A percentile compares a stretch with the other conserved stretches of the same genome.
Evolutionary conservation across 2,797 vertebrate species (phyloP).

Genomic region (Phoebastria nigripes): DNA sequence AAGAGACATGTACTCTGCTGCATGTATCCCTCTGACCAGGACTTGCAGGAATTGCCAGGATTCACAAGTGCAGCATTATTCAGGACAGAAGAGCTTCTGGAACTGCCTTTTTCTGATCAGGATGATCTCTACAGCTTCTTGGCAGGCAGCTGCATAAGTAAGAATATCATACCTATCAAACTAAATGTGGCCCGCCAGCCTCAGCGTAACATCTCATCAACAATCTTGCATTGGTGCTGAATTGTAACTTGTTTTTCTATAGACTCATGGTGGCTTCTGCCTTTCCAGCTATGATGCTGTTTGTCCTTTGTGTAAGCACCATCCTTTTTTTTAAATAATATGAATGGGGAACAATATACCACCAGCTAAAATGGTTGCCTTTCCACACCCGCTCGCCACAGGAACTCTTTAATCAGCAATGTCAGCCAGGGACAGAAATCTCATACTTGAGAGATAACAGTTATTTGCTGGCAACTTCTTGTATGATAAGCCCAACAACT

Average conservation of each 20-base stretch:
- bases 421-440: constrained; percentile 41
- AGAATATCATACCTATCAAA: background rate
- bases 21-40: background rate
- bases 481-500: constrained; percentile 36
- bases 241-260: background rate
- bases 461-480: constrained; percentile 49
- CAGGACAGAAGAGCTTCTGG: background rate
- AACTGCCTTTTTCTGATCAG: background rate
- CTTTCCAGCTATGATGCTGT: background rate
- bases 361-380: constrained; percentile 7
- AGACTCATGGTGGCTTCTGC: background rate
- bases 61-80: background rate
- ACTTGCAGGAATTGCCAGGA: background rate
- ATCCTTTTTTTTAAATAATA: background rate
- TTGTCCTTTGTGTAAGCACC: background rate
- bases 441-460: constrained; percentile 50
- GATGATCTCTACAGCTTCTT: background rate
- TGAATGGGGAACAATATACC: background rate
- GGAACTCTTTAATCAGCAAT: constrained; percentile 49
- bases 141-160: background rate
- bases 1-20: background rate
- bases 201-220: background rate
- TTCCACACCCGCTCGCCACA: background rate
- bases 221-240: background rate
- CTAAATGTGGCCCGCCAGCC: background rate